phyloP scores from a whole-genome alignment of 1,140 invertebrate genomes.

The Wiebesia pumilae region DNA sequence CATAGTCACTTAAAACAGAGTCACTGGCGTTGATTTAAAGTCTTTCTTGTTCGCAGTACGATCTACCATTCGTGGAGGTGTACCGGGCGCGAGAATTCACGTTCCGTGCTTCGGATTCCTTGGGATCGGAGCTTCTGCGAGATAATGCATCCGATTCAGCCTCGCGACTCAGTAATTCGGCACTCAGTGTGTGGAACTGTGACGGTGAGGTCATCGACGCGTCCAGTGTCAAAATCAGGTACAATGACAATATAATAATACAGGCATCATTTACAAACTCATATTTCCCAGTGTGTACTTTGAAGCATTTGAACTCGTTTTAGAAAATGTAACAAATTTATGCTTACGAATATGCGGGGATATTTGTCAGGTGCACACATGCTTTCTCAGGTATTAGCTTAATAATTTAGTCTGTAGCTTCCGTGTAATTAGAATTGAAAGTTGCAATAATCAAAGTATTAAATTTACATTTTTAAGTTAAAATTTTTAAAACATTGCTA shows the following conservation, averaged over 20 bases:
- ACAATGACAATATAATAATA: neutral
- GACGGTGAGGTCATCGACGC: slow-evolving; percentile 87
- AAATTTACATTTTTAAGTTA: no score
- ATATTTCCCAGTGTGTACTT: no score
- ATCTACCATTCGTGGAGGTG: slow-evolving; percentile 87
- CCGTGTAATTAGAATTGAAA: no score
- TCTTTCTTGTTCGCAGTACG: slow-evolving; percentile 73
- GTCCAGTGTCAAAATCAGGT: slow-evolving; percentile 83
- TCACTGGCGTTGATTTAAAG: neutral
- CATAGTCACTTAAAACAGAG: no score
- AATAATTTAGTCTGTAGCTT: neutral
- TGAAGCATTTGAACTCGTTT: no score
- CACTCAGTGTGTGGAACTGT: slow-evolving; percentile 87
- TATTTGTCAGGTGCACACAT: no score
- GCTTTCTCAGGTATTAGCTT: neutral
- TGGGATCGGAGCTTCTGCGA: neutral
- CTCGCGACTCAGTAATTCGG: slow-evolving; percentile 51
- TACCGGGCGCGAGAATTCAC: slow-evolving; percentile 84
- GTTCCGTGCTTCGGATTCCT: slow-evolving; percentile 77
- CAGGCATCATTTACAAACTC: no score
- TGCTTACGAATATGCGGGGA: no score
- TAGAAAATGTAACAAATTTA: no score
- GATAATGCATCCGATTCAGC: neutral
- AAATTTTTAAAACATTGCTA: no score
- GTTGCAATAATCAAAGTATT: no score